Base-by-base conservation (phyloP, 2,113 vertebrate genomes). In the Potamarius usumacintae region DNA sequence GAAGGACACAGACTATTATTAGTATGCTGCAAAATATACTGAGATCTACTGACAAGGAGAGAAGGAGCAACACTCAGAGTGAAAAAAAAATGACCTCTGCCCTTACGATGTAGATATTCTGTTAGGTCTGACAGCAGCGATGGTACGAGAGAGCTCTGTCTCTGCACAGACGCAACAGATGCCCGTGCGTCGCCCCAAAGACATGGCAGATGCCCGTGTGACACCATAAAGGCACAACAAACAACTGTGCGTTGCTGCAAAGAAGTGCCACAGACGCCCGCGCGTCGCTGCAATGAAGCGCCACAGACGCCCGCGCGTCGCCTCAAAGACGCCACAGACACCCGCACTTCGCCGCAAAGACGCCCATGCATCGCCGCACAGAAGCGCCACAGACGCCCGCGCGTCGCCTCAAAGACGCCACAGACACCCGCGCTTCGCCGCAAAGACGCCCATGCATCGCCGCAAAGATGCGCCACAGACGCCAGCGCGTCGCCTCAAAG, bases 1-100 rank as follows among this genome's bases (percentile, higher is more conserved):
- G 8, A 27, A 63, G 50, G 48, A 78, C 63, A 84, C 6, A 76
- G 62, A n/a, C 27, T 86, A 80, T 86, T 86, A 80, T 27, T 52
- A 58, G 62, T 60, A 74, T 65, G 84, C 58, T n/a, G 34, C 15
- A 48, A 20, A 72, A n/a, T 65, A 22, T 65, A 65, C 30, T 34
- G 84, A 65, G 30, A 53, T 58, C 60, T 65, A 53, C 53, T 67
- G 42, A 86, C 50, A 69, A 27, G 50, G 76, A 83, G 27, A 42
- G 58, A 55, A 17, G n/a, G 25, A 52, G 55, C 20, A 20, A 74
- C 55, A 65, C 27, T 72, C 17, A 8, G 77, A 69, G 55, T 12
- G 63, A 74, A 42, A 12, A 11, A 69, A 30, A 20, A 11, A 57
- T 34, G 52, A 71, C 52, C 83, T 30, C n/a, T 57, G 52, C 9